phyloP scores from a whole-genome alignment of 1,140 invertebrate genomes.

The Hyposmocoma kahamanoa region DNA sequence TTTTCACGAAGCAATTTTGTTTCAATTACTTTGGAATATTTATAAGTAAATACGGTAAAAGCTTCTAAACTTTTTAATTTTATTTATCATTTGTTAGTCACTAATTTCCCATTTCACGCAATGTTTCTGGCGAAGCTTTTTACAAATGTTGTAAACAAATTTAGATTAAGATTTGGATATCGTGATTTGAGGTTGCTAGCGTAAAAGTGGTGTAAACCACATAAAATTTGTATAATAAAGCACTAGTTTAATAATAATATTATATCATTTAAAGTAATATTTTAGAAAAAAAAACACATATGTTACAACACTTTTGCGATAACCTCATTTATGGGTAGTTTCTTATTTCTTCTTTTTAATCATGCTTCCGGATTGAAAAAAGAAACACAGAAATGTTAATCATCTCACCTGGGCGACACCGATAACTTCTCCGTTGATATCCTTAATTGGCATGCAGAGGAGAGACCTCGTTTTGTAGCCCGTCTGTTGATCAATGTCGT shows the following conservation, averaged over 20 bases:
- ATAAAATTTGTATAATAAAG: too few species aligned
- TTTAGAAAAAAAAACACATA: too few species aligned
- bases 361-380: too few species aligned
- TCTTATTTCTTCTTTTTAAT: too few species aligned
- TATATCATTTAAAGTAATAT: too few species aligned
- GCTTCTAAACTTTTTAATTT: constrained; percentile 20
- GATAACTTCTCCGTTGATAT: constrained; percentile 94
- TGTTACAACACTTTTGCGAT: too few species aligned
- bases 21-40: constrained; percentile 17
- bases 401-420: constrained; percentile 93
- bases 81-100: constrained; percentile 12
- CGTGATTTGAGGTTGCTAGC: too few species aligned
- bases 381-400: too few species aligned
- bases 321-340: too few species aligned
- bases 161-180: constrained; percentile 9
- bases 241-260: too few species aligned
- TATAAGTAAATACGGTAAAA: constrained; percentile 12
- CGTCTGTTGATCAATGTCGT: constrained; percentile 93
- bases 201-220: too few species aligned
- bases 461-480: constrained; percentile 94
- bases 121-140: constrained; percentile 8
- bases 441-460: constrained; percentile 97
- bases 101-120: constrained; percentile 13
- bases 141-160: constrained; percentile 11
- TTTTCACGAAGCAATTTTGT: constrained; percentile 18